Conservation (phyloP, 2,113 vertebrate genomes). For the Hemiprocne comata region DNA sequence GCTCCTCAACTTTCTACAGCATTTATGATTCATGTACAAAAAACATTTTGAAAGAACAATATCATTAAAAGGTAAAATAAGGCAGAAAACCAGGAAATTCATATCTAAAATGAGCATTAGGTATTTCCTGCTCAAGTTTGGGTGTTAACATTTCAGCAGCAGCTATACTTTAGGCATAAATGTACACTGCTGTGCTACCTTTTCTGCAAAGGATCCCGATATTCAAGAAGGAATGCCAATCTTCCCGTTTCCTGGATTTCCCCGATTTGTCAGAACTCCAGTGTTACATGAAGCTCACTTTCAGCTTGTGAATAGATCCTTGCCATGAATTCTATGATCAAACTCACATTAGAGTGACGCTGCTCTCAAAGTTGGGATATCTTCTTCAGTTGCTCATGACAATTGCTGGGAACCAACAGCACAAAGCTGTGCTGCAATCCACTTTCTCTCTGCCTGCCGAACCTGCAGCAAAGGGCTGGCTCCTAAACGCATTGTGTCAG, state of each 20-base stretch:
- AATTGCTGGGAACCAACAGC: not conserved
- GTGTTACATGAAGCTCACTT: not conserved
- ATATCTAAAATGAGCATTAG: not conserved
- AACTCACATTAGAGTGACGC: not conserved
- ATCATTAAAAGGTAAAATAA: not conserved
- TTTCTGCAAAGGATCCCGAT: not conserved
- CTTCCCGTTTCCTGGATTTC: not conserved
- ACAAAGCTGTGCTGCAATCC: slow-evolving; percentile 37
- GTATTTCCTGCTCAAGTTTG: not conserved
- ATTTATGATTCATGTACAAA: not conserved
- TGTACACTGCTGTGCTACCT: not conserved
- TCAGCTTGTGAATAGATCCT: not conserved
- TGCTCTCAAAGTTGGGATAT: not conserved
- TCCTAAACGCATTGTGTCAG: slow-evolving; percentile 50
- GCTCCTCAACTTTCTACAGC: not conserved
- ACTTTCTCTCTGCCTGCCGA: slow-evolving; percentile 20
- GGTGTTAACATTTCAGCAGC: not conserved
- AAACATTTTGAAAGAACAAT: not conserved
- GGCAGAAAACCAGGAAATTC: not conserved
- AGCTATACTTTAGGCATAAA: not conserved
- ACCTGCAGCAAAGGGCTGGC: slow-evolving; percentile 4
- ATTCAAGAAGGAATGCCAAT: not conserved
- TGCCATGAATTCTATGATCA: not conserved
- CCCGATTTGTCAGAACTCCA: not conserved
- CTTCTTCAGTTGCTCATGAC: not conserved